phyloP scores from a whole-genome alignment of 2,797 vertebrate species.

The Siniperca scherzeri region DNA sequence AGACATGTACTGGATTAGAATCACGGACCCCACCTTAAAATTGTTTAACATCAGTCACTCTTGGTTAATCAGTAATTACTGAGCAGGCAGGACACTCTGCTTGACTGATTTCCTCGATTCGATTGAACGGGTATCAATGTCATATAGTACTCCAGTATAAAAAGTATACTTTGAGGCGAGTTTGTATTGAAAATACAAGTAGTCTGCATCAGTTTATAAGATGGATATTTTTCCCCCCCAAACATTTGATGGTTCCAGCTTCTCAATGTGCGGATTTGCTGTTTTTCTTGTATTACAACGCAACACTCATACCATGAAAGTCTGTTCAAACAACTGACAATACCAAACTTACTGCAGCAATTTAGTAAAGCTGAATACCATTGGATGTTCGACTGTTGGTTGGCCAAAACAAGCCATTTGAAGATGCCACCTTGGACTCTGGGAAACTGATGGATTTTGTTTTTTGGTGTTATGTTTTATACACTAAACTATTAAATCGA shows the following conservation, averaged over 20 bases:
- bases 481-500: neutral
- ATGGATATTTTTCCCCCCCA: no score
- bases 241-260: neutral
- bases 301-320: neutral
- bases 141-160: neutral
- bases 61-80: neutral
- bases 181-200: no score
- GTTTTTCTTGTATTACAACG: neutral
- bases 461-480: neutral
- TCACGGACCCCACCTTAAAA: neutral
- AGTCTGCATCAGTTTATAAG: no score
- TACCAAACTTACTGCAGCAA: neutral
- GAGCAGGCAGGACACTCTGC: neutral
- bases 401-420: neutral
- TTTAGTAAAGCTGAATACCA: neutral
- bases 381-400: neutral
- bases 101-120: neutral
- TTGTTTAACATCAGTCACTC: no score
- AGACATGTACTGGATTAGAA: no score
- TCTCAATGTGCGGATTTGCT: neutral
- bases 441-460: neutral
- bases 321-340: neutral
- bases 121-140: neutral
- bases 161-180: neutral
- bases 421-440: neutral